Percentiles rank a stretch among this genome's conserved stretches.
These are phyloP conservation scores for Tetramorium bicarinatum DNA, from an alignment of 2,888 invertebrate species.

Conservation along the genomic window DNA sequence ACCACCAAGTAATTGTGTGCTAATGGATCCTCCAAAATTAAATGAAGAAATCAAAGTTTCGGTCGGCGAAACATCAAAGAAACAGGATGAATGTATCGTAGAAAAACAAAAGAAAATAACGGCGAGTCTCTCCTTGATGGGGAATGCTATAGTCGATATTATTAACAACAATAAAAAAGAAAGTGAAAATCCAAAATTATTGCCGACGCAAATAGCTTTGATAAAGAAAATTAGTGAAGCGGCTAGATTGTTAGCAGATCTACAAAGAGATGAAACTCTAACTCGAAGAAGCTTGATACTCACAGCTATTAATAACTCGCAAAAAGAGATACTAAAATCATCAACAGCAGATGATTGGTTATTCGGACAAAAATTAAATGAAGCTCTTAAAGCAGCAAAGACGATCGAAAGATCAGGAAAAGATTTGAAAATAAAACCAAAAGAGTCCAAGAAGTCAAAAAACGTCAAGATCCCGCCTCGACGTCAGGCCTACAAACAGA, in stretches of 20 bases:
- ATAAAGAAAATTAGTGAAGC: conserved; percentile 55
- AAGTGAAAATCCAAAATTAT: background rate
- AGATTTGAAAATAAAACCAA: conserved; percentile 4
- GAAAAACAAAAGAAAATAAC: background rate
- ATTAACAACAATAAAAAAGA: background rate
- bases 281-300: conserved; percentile 53
- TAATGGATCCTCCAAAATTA: background rate
- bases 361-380: conserved; percentile 56
- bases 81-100: background rate
- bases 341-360: conserved; percentile 56
- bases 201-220: background rate
- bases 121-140: background rate
- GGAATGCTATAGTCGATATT: background rate
- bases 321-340: conserved; percentile 59
- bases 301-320: conserved; percentile 42
- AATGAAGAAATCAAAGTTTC: background rate
- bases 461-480: conserved; percentile 56
- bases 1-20: background rate
- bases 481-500: conserved; percentile 25
- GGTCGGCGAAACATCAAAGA: background rate
- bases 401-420: conserved; percentile 53
- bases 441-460: conserved; percentile 49
- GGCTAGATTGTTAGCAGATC: conserved; percentile 56
- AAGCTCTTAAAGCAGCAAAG: conserved; percentile 57
- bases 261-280: conserved; percentile 61